phyloP scores from a whole-genome alignment of 2,113 vertebrate species.

The Dasyprocta punctata region DNA sequence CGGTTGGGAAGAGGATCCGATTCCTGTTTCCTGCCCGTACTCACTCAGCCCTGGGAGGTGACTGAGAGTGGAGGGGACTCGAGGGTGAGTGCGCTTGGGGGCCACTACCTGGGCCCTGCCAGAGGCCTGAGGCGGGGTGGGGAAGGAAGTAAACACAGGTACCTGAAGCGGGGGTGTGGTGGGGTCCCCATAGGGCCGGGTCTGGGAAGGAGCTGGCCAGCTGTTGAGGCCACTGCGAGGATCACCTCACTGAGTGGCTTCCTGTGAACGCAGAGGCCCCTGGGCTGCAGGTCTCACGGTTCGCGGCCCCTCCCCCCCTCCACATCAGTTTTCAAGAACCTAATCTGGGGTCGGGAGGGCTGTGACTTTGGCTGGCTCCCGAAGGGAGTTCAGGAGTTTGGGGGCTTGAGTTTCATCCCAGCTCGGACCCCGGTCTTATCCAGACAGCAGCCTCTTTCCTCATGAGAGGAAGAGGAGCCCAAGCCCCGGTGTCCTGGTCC shows the following conservation, averaged over 20 bases:
- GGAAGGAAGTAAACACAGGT: background rate
- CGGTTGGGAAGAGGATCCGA: conserved; percentile 79
- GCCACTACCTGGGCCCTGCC: background rate
- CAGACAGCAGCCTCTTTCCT: background rate
- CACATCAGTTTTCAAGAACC: background rate
- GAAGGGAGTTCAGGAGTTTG: background rate
- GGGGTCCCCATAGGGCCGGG: background rate
- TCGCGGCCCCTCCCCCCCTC: background rate
- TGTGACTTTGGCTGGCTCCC: background rate
- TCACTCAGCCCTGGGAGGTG: conserved; percentile 80
- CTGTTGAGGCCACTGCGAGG: background rate
- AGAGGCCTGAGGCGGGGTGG: background rate
- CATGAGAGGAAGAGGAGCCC: background rate
- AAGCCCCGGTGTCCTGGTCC: background rate
- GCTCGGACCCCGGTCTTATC: background rate
- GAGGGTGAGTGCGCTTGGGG: conserved; percentile 76
- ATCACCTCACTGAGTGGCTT: conserved; percentile 36
- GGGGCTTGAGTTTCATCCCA: background rate
- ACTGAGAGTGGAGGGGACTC: conserved; percentile 73
- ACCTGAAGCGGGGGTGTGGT: background rate
- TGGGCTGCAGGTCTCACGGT: background rate
- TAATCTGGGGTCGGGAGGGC: background rate
- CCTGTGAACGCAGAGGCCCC: conserved; percentile 8
- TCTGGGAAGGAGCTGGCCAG: background rate
- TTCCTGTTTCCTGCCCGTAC: conserved; percentile 82